Base-by-base conservation (phyloP, 2,888 invertebrate species). In the Plebejus anna region DNA sequence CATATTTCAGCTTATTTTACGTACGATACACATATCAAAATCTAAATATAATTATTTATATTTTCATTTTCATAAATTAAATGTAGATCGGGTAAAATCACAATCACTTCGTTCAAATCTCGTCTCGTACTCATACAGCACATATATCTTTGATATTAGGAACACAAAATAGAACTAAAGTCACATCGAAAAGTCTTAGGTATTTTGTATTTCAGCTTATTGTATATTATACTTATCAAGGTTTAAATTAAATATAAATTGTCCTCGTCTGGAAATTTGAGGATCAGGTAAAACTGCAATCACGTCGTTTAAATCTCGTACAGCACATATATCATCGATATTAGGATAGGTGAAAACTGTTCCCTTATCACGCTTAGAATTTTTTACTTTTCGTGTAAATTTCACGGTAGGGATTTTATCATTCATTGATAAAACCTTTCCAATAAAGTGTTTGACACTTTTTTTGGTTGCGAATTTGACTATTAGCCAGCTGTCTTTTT, bases 371-470 rank as follows among this genome's bases (percentile, higher is more conserved):
- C 36, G 57, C 76, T 78, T 79, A n/a, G 76, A 79, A 13, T 78
- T 47, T 76, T 80, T 80, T 11, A 80, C 80, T 70, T 75, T 80
- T 76, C 79, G 51, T 38, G 76, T 71, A 77, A 80, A 80, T 75
- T 79, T 79, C 2, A 79, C 76, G 11, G 76, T 78, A 47, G 80
- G 80, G 72, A 55, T 78, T 61, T 76, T 70, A 75, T 75, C 38
- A 70, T 76, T 77, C 13, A 80, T 77, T 57, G 76, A 51, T 66
- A 79, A 76, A 76, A 79, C 75, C 13, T 75, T 76, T 16, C 80
- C 80, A 7, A 80, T 75, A 75, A 79, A 80, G 75, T 80, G 79
- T 71, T 80, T 79, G 9, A 80, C 11, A 75, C 77, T 79, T 51
- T 79, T 80, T 75, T 80, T 81, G 36, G 79, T 78, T 16, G 78